Evolutionary conservation across 2,113 vertebrate species (phyloP).

Genomic region (Mormoops blainvillei): DNA sequence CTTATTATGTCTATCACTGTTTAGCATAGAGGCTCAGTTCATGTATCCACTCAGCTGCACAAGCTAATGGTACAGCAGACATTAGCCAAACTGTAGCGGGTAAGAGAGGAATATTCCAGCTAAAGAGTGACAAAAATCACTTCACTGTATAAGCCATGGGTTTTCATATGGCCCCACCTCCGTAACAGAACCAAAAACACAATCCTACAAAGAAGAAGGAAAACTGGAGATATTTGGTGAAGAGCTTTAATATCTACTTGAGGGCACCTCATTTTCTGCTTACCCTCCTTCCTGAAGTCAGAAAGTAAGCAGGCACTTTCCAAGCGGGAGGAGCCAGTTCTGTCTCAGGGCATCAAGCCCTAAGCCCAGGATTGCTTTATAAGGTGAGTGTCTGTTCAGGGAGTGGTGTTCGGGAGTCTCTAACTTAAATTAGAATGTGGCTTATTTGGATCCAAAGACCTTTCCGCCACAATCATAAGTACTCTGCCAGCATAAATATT

Average conservation of each 20-base stretch:
- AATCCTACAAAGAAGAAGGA: background rate
- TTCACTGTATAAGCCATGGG: background rate
- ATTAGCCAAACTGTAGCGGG: background rate
- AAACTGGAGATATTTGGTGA: background rate
- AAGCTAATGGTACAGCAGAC: background rate
- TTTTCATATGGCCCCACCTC: background rate
- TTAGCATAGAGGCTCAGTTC: background rate
- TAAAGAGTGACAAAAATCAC: background rate
- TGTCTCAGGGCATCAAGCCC: background rate
- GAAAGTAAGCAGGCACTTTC: background rate
- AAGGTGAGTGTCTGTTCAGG: background rate
- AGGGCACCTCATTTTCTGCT: background rate
- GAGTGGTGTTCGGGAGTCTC: background rate
- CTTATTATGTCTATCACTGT: background rate
- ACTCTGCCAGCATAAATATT: background rate
- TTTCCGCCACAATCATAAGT: background rate
- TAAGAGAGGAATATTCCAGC: background rate
- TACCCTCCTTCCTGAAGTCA: background rate
- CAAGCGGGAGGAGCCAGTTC: background rate
- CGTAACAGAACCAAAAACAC: background rate
- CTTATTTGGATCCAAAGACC: background rate
- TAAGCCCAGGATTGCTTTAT: background rate
- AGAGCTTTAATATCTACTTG: background rate
- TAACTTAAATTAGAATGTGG: background rate
- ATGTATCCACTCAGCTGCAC: background rate